phyloP scores from a whole-genome alignment of 2,113 vertebrate species.

The Hippopotamus amphibius region DNA sequence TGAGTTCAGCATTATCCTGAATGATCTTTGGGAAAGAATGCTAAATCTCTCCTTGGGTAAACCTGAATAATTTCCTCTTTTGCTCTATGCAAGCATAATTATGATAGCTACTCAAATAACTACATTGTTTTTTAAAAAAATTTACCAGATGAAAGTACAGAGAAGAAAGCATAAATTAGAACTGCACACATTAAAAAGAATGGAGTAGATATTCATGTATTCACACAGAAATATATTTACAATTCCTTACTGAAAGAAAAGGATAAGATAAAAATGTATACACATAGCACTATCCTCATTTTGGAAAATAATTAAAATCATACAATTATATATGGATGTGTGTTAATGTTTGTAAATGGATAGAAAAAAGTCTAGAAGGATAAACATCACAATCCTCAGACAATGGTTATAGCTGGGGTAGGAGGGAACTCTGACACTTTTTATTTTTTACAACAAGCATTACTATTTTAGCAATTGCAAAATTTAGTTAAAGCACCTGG shows the following conservation, averaged over 20 bases:
- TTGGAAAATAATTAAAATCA: neutral
- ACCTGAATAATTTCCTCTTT: constrained; percentile 25
- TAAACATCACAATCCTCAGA: neutral
- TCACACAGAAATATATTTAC: neutral
- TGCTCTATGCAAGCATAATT: neutral
- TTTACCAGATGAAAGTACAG: neutral
- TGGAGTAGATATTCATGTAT: neutral
- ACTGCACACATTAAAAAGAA: neutral
- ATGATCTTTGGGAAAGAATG: neutral
- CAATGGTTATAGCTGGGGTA: neutral
- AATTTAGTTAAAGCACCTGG: neutral
- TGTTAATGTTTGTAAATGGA: constrained; percentile 15
- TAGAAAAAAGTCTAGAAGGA: neutral
- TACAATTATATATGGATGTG: neutral
- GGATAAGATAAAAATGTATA: neutral
- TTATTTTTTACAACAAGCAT: neutral
- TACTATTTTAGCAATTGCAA: constrained; percentile 11
- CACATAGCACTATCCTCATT: neutral
- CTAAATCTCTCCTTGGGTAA: neutral
- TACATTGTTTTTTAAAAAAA: neutral
- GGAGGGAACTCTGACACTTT: neutral
- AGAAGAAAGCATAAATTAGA: constrained; percentile 36
- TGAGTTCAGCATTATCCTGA: neutral
- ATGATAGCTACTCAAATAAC: constrained; percentile 16
- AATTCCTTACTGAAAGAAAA: neutral